Evolutionary conservation across 2,113 vertebrate species (phyloP).

Genomic region (Microcebus ravelobensis): DNA sequence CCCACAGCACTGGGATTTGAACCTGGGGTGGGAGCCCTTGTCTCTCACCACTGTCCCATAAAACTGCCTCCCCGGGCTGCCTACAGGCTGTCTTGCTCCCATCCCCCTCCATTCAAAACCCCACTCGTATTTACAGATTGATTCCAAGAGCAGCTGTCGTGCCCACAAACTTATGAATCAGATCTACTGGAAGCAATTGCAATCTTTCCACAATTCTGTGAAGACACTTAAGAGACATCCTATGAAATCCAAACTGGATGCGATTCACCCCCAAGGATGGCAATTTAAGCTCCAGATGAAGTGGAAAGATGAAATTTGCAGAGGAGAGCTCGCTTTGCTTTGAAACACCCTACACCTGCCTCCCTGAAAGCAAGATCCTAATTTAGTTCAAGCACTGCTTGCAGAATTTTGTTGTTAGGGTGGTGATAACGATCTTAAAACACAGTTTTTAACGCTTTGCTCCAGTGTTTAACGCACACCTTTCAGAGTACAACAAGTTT

Average conservation of each 20-base stretch:
- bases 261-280: not conserved
- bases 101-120: not conserved
- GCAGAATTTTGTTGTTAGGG: not conserved
- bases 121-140: not conserved
- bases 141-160: constrained; percentile 24
- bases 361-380: not conserved
- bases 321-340: not conserved
- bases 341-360: constrained; percentile 2
- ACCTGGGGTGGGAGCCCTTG: not conserved
- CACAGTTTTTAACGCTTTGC: not conserved
- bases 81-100: not conserved
- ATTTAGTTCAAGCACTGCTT: constrained; percentile 32
- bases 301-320: not conserved
- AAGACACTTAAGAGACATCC: not conserved
- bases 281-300: not conserved
- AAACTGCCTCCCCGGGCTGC: not conserved
- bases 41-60: not conserved
- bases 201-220: not conserved
- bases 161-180: constrained; percentile 27
- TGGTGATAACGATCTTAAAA: not conserved
- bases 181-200: not conserved
- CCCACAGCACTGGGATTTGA: not conserved
- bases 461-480: not conserved
- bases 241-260: constrained; percentile 20
- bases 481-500: not conserved